Evolutionary conservation across 2,797 vertebrate species (phyloP).

Genomic region (Danionella dracula): DNA sequence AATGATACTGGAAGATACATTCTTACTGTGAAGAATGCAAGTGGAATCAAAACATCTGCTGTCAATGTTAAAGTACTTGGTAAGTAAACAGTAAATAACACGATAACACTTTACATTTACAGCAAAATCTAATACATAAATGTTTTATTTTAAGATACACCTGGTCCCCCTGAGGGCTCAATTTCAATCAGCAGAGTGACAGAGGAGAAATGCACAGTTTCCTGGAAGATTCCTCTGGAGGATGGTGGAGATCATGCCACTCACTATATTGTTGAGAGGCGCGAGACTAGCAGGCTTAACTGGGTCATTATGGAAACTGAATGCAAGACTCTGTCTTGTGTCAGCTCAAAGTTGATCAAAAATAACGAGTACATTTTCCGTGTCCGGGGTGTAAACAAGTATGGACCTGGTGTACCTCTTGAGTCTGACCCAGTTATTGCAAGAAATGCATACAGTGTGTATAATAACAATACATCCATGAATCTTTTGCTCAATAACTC

Average conservation of each 20-base stretch:
- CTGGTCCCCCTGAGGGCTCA: slow-evolving; percentile 83
- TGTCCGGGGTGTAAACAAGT: slow-evolving; percentile 94
- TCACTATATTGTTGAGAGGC: slow-evolving; percentile 92
- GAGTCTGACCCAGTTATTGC: slow-evolving; percentile 87
- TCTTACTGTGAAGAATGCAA: slow-evolving; percentile 90
- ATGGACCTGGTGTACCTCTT: slow-evolving; percentile 83
- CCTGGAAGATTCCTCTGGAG: slow-evolving; percentile 90
- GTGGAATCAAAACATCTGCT: slow-evolving; percentile 83
- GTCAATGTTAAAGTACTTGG: slow-evolving; percentile 96
- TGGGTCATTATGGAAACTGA: slow-evolving; percentile 93
- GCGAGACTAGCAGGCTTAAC: slow-evolving; percentile 96
- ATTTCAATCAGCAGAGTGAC: slow-evolving; percentile 88
- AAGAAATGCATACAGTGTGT: slow-evolving; percentile 95
- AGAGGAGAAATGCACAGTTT: slow-evolving; percentile 92
- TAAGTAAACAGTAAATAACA: slow-evolving; percentile 56
- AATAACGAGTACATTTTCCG: slow-evolving; percentile 97
- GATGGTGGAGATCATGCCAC: slow-evolving; percentile 85
- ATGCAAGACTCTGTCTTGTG: slow-evolving; percentile 88
- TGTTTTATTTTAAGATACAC: slow-evolving; percentile 78
- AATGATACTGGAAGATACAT: slow-evolving; percentile 89
- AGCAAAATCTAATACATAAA: not conserved
- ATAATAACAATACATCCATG: slow-evolving; percentile 3
- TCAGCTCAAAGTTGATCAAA: slow-evolving; percentile 90
- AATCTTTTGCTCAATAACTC: too few relatives aligned
- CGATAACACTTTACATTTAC: not conserved